A percentile compares a stretch with the other conserved stretches of the same genome.
Evolutionary conservation across 2,797 vertebrate genomes (phyloP).

Genomic region (Mycteria americana): DNA sequence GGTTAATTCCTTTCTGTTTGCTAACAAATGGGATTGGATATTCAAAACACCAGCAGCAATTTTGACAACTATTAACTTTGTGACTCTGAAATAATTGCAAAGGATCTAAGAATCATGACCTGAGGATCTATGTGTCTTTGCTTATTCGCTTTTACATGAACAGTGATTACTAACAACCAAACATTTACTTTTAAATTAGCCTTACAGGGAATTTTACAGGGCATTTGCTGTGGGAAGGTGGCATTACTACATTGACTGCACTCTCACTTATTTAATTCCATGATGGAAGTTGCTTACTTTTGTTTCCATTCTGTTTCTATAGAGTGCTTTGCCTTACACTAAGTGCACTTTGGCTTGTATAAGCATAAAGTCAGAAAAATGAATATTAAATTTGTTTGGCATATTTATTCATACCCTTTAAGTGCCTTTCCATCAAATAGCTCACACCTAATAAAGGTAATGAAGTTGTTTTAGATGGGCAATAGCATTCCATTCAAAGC

Average conservation of each 20-base stretch:
- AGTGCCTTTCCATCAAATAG: neutral
- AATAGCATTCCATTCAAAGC: neutral
- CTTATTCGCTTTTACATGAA: neutral
- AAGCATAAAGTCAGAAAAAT: neutral
- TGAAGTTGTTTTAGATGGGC: neutral
- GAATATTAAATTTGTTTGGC: neutral
- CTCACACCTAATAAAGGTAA: neutral
- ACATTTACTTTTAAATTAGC: neutral
- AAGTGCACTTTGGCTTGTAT: neutral
- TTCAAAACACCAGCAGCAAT: neutral
- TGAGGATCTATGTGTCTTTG: neutral
- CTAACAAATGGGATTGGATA: neutral
- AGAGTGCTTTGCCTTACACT: neutral
- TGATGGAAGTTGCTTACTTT: neutral
- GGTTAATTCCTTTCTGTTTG: neutral
- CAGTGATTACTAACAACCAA: neutral
- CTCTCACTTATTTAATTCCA: neutral
- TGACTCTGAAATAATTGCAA: neutral
- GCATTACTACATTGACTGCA: neutral
- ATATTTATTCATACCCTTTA: neutral
- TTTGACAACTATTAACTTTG: neutral
- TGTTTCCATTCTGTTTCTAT: neutral
- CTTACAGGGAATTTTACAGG: neutral
- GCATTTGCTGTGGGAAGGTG: neutral
- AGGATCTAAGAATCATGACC: neutral